These are phyloP conservation scores for Strigamia transsilvanica DNA, from an alignment of 2,888 invertebrate species.

Conservation along the genomic window DNA sequence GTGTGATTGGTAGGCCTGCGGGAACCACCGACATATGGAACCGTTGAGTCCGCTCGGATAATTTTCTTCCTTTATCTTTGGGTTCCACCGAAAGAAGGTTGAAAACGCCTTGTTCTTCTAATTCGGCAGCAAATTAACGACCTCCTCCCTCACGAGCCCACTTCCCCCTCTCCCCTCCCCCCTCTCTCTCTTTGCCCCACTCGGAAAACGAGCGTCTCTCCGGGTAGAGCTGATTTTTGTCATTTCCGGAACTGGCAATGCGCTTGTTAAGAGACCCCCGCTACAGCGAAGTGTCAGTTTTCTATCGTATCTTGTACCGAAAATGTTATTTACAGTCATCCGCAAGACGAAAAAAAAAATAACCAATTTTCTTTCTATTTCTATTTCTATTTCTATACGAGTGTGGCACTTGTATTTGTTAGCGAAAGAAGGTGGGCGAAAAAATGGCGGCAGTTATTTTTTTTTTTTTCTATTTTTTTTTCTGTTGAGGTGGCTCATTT, in stretches of 20 bases:
- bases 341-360: background rate
- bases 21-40: slow-evolving; percentile 40
- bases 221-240: slow-evolving; percentile 27
- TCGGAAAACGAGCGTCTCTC: slow-evolving; percentile 1
- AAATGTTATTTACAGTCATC: slow-evolving; percentile 36
- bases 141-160: background rate
- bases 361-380: slow-evolving; percentile 10
- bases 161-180: background rate
- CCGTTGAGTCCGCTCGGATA: slow-evolving; percentile 47
- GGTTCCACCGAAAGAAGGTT: slow-evolving; percentile 36
- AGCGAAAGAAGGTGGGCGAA: background rate
- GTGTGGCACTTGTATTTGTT: background rate
- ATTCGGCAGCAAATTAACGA: slow-evolving; percentile 45
- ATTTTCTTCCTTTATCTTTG: slow-evolving; percentile 27
- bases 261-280: slow-evolving; percentile 28
- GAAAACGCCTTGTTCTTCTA: slow-evolving; percentile 39
- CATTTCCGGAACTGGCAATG: slow-evolving; percentile 37
- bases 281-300: slow-evolving; percentile 12
- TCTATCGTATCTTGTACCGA: slow-evolving; percentile 11
- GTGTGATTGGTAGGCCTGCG: slow-evolving; percentile 31
- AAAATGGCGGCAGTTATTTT: background rate
- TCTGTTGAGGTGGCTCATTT: slow-evolving; percentile 33
- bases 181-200: background rate
- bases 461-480: background rate
- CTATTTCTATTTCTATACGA: background rate